These are phyloP conservation scores for Malacoraja senta DNA, from an alignment of 2,797 vertebrate genomes.

Conservation along the genomic window DNA sequence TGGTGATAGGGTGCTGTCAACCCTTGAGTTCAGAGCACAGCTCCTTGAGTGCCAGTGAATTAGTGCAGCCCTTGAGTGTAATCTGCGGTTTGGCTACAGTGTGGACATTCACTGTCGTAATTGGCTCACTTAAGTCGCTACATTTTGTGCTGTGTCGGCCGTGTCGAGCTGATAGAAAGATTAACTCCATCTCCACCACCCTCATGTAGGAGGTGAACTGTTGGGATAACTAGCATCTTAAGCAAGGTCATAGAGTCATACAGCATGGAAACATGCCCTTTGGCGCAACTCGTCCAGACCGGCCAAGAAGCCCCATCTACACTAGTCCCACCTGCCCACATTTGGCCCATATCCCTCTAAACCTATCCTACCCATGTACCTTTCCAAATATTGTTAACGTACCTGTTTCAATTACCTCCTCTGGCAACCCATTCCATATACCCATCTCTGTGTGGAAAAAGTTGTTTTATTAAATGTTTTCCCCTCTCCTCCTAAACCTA, in stretches of 20 bases:
- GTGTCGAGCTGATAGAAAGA: constrained; percentile 36
- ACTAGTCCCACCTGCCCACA: too few relatives aligned
- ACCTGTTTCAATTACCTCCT: too few relatives aligned
- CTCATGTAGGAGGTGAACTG: background rate
- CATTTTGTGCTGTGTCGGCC: constrained; percentile 45
- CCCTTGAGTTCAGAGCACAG: background rate
- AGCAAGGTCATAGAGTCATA: too few relatives aligned
- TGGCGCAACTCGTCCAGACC: background rate
- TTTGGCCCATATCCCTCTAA: too few relatives aligned
- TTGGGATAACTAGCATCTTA: too few relatives aligned
- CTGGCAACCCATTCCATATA: too few relatives aligned
- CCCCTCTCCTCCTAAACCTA: too few relatives aligned
- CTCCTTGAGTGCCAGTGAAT: background rate
- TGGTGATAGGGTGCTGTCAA: constrained; percentile 46
- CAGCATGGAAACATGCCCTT: background rate
- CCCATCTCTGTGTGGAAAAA: too few relatives aligned
- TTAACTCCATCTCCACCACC: background rate
- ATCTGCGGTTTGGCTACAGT: constrained; percentile 47
- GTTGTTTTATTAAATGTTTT: too few relatives aligned
- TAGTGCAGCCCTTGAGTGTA: background rate
- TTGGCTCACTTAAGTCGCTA: constrained; percentile 39
- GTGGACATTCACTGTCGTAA: constrained; percentile 28
- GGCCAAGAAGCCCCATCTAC: too few relatives aligned
- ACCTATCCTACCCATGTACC: too few relatives aligned
- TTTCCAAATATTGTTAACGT: too few relatives aligned